Conservation (phyloP, 2,888 invertebrate species). For the Aleiodes leptofemur region DNA sequence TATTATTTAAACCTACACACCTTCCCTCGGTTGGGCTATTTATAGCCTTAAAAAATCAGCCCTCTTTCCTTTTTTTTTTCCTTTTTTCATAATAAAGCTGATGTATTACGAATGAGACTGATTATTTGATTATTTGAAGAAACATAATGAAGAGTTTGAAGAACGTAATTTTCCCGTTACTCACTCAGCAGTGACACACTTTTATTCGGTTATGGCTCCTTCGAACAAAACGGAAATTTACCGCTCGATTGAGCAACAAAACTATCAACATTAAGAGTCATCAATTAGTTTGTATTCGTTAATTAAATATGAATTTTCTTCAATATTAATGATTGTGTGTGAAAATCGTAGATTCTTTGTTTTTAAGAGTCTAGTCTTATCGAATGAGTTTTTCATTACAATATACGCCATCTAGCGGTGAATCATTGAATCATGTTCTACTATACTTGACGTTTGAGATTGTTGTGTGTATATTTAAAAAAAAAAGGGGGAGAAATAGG, state of each 20-base stretch:
- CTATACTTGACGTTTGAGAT: not conserved
- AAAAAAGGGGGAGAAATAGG: no score
- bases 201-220: slow-evolving; percentile 9
- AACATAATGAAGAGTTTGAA: not conserved
- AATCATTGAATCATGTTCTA: not conserved
- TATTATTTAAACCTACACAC: slow-evolving; percentile 30
- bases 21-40: slow-evolving; percentile 16
- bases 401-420: slow-evolving; percentile 16
- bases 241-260: slow-evolving; percentile 36
- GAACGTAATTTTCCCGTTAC: slow-evolving; percentile 29
- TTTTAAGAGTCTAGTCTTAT: no score
- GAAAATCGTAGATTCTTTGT: no score
- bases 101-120: no score
- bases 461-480: no score
- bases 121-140: not conserved
- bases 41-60: not conserved
- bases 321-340: no score
- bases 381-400: not conserved
- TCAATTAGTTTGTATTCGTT: not conserved
- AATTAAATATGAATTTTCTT: not conserved
- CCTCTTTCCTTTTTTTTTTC: no score
- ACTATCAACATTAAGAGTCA: not conserved
- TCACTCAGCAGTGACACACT: slow-evolving; percentile 21
- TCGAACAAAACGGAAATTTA: slow-evolving; percentile 39
- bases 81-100: no score